A percentile compares a stretch with the other conserved stretches of the same genome.
Evolutionary conservation across 2,797 vertebrate species (phyloP).

Genomic region (Ispidina picta): DNA sequence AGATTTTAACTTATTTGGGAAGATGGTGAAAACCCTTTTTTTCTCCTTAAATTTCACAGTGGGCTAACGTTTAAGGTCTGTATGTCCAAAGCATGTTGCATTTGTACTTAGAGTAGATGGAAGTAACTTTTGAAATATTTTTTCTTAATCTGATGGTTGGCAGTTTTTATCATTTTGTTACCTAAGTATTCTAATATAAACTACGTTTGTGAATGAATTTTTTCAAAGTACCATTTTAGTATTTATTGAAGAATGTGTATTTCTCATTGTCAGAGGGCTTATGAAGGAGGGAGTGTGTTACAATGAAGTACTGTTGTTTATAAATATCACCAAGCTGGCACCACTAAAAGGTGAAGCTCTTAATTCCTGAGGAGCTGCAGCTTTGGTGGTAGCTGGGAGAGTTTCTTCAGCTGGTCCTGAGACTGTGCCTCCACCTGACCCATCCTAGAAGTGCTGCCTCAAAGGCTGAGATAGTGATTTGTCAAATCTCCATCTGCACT

Average conservation of each 20-base stretch:
- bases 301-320: not conserved
- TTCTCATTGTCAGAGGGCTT: not conserved
- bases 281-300: not conserved
- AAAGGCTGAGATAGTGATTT: not conserved
- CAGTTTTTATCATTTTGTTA: constrained; percentile 36
- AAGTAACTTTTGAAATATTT: not conserved
- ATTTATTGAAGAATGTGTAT: not conserved
- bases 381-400: not conserved
- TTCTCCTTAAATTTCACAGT: not conserved
- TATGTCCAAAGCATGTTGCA: constrained; percentile 37
- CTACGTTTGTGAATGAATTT: not conserved
- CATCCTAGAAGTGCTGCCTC: not conserved
- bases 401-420: not conserved
- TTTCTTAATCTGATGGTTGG: constrained; percentile 19
- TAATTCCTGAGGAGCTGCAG: not conserved
- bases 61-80: constrained; percentile 1
- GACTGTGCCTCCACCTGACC: not conserved
- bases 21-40: not conserved
- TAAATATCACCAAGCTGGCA: not conserved
- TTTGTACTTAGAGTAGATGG: constrained; percentile 1
- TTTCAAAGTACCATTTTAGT: not conserved
- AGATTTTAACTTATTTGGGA: not conserved
- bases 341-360: not conserved
- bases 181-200: constrained; percentile 28
- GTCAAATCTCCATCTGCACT: constrained; percentile 4